Conservation (phyloP, 1,140 invertebrate genomes). For the Drosophila kanapiae region DNA sequence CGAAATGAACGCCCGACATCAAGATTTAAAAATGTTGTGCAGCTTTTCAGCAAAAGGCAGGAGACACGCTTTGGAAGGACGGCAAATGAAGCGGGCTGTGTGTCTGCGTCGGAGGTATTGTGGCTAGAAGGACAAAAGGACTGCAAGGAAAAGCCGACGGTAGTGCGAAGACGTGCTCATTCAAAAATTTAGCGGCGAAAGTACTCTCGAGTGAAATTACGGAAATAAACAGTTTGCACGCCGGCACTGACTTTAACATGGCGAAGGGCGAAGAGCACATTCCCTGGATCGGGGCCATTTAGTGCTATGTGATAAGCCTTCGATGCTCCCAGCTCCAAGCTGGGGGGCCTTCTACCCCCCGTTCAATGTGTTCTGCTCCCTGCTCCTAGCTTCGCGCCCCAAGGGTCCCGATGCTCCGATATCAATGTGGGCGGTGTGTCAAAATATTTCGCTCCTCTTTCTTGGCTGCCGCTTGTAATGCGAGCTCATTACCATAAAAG, state of each 20-base stretch:
- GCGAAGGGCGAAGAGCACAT: slow-evolving; percentile 1
- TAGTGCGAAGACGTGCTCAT: not conserved
- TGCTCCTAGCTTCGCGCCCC: slow-evolving; percentile 4
- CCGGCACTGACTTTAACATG: slow-evolving; percentile 61
- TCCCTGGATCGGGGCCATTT: slow-evolving; percentile 35
- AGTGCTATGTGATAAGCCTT: slow-evolving; percentile 66
- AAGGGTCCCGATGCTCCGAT: slow-evolving; percentile 19
- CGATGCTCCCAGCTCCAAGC: slow-evolving; percentile 17
- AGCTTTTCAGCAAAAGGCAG: slow-evolving; percentile 6
- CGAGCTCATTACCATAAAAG: slow-evolving; percentile 83
- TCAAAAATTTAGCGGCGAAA: slow-evolving; percentile 37
- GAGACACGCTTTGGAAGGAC: slow-evolving; percentile 27
- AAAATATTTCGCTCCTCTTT: slow-evolving; percentile 60
- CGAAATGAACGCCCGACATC: slow-evolving; percentile 62
- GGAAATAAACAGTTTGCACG: slow-evolving; percentile 76
- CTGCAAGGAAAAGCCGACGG: not conserved
- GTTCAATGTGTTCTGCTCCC: not conserved
- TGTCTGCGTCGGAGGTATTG: not conserved
- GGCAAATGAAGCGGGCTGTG: slow-evolving; percentile 37
- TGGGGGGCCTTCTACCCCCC: not conserved
- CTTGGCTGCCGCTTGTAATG: slow-evolving; percentile 68
- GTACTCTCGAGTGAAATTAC: slow-evolving; percentile 61
- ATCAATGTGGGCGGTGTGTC: slow-evolving; percentile 61
- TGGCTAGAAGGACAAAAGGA: slow-evolving; percentile 13
- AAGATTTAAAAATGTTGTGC: slow-evolving; percentile 54